These are phyloP conservation scores for Discoglossus pictus DNA, from an alignment of 2,797 vertebrate genomes.

Conservation along the genomic window DNA sequence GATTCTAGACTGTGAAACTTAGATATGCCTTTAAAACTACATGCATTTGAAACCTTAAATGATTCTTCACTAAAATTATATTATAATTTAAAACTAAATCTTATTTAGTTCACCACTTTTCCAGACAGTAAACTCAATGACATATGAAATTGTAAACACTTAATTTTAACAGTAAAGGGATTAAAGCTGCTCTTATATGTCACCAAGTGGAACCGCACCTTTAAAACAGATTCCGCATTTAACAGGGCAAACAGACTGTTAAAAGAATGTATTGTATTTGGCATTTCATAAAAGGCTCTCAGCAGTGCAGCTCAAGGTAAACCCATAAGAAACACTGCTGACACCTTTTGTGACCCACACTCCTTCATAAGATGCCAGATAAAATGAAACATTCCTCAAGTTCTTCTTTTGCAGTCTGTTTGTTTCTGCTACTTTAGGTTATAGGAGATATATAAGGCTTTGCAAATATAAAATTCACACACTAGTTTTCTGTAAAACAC, in stretches of 20 bases:
- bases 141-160: too few species aligned
- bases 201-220: background rate
- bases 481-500: slow-evolving; percentile 7
- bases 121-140: too few species aligned
- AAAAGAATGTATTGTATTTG: slow-evolving; percentile 44
- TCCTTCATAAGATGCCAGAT: slow-evolving; percentile 42
- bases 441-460: slow-evolving; percentile 10
- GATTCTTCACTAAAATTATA: too few species aligned
- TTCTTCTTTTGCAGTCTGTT: slow-evolving; percentile 15
- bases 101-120: too few species aligned
- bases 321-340: slow-evolving; percentile 35
- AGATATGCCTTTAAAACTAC: too few species aligned
- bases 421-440: slow-evolving; percentile 12
- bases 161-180: too few species aligned
- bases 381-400: slow-evolving; percentile 31
- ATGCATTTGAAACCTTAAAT: too few species aligned
- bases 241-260: slow-evolving; percentile 19
- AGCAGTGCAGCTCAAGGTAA: slow-evolving; percentile 26
- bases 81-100: too few species aligned
- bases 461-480: slow-evolving; percentile 2
- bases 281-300: slow-evolving; percentile 41
- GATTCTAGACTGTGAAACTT: too few species aligned
- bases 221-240: slow-evolving; percentile 29
- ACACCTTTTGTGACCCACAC: slow-evolving; percentile 45
- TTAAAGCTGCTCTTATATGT: too few species aligned